These are phyloP conservation scores for Lithobius niger DNA, from an alignment of 1,140 invertebrate genomes.

Conservation along the genomic window DNA sequence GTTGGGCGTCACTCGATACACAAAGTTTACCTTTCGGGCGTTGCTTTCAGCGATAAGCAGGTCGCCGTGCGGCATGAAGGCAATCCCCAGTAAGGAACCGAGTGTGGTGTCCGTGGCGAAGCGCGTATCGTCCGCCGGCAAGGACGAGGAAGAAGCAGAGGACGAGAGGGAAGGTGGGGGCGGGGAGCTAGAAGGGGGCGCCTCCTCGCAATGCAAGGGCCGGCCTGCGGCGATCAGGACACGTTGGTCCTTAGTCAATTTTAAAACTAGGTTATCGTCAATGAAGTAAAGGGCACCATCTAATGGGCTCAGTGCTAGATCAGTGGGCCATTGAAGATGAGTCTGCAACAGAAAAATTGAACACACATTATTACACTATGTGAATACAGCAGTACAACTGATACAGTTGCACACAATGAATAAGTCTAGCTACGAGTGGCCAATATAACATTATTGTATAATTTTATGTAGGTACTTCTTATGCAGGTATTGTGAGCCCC, in stretches of 20 bases:
- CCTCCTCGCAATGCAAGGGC: slow-evolving; percentile 60
- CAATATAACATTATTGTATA: too few relatives aligned
- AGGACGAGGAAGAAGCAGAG: slow-evolving; percentile 37
- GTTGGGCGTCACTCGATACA: slow-evolving; percentile 44
- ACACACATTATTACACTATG: background rate
- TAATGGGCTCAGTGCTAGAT: slow-evolving; percentile 76
- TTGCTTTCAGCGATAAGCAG: slow-evolving; percentile 88
- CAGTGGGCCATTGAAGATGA: slow-evolving; percentile 90
- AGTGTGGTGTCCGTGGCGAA: slow-evolving; percentile 5
- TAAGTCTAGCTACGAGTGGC: background rate
- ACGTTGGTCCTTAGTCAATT: slow-evolving; percentile 80
- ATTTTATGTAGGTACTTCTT: too few relatives aligned
- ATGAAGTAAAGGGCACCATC: slow-evolving; percentile 90
- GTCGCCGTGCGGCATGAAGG: slow-evolving; percentile 84
- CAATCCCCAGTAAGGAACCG: slow-evolving; percentile 36
- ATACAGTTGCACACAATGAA: background rate
- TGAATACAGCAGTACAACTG: too few relatives aligned
- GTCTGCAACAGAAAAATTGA: slow-evolving; percentile 34
- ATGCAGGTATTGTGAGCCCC: too few relatives aligned
- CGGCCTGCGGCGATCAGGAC: slow-evolving; percentile 66
- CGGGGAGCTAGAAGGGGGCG: slow-evolving; percentile 16
- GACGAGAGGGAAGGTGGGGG: too few relatives aligned
- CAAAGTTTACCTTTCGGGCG: slow-evolving; percentile 73
- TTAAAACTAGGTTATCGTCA: slow-evolving; percentile 82
- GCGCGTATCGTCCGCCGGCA: slow-evolving; percentile 38